These are phyloP conservation scores for Sphaerodactylus townsendi DNA, from an alignment of 2,113 vertebrate species.

Conservation along the genomic window DNA sequence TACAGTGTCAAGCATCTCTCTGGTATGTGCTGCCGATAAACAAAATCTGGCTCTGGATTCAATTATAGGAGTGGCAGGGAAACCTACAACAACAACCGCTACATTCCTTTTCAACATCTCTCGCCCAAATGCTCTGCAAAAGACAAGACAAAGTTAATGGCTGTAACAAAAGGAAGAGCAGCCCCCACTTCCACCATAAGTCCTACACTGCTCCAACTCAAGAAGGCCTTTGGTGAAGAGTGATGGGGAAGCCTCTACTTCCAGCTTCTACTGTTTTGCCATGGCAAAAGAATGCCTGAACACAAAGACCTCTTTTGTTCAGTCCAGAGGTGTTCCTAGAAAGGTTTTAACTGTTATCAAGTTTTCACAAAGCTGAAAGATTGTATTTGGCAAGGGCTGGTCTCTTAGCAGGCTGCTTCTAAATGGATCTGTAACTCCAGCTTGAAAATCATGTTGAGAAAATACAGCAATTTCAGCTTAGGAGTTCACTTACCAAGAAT, in stretches of 20 bases:
- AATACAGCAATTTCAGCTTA: constrained; percentile 36
- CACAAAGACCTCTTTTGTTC: constrained; percentile 46
- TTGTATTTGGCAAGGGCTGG: constrained; percentile 11
- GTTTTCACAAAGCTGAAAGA: constrained; percentile 53
- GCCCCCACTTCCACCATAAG: neutral
- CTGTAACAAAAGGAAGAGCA: neutral
- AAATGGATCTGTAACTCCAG: constrained; percentile 46
- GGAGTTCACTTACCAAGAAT: constrained; percentile 33
- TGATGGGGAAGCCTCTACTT: neutral
- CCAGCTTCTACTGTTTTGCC: constrained; percentile 18
- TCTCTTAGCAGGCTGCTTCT: constrained; percentile 45
- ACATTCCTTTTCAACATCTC: constrained; percentile 97
- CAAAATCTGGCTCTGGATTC: constrained; percentile 98
- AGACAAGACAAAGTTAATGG: neutral
- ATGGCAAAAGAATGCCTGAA: constrained; percentile 19
- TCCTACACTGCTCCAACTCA: neutral
- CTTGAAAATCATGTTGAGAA: constrained; percentile 28
- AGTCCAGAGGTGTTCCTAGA: constrained; percentile 26
- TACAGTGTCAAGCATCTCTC: constrained; percentile 92
- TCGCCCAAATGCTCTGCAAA: constrained; percentile 88
- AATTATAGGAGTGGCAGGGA: constrained; percentile 95
- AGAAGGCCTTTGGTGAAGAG: neutral
- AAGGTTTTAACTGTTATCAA: constrained; percentile 47
- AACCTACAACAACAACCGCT: constrained; percentile 94
- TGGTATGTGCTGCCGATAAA: constrained; percentile 91